Evolutionary conservation across 2,888 invertebrate genomes (phyloP).

Genomic region (Chrysodeixis includens): DNA sequence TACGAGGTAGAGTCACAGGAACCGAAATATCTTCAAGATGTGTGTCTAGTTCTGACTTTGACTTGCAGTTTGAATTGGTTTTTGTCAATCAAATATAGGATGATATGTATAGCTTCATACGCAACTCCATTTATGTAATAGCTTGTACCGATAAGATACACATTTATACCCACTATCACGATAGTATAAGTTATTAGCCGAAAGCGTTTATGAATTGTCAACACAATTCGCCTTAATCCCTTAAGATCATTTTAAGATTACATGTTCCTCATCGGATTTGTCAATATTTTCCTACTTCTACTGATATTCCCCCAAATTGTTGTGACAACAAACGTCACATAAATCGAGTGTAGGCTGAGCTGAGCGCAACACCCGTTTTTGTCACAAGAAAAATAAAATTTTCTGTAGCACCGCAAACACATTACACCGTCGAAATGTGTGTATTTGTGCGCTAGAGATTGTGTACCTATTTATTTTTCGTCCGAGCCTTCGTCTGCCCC

Average conservation of each 20-base stretch:
- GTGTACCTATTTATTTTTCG: slow-evolving; percentile 85
- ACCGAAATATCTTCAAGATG: slow-evolving; percentile 43
- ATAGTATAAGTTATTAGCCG: neutral
- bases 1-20: slow-evolving; percentile 33
- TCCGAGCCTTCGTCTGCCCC: slow-evolving; percentile 61
- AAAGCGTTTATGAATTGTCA: neutral
- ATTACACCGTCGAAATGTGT: slow-evolving; percentile 81
- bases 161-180: neutral
- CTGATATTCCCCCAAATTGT: slow-evolving; percentile 51
- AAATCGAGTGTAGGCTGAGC: slow-evolving; percentile 56
- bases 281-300: slow-evolving; percentile 44
- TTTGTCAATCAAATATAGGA: neutral
- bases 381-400: slow-evolving; percentile 71
- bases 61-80: slow-evolving; percentile 11
- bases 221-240: neutral
- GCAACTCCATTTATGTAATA: neutral
- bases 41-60: slow-evolving; percentile 32
- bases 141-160: neutral
- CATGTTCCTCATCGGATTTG: slow-evolving; percentile 9
- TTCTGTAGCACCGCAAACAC: slow-evolving; percentile 80
- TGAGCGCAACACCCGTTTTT: slow-evolving; percentile 61
- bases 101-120: neutral
- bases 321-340: slow-evolving; percentile 58
- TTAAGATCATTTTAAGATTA: neutral
- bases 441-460: slow-evolving; percentile 82